Evolutionary conservation across 2,888 invertebrate genomes (phyloP), one percentile per base, ranked within the genome.

Genomic region (Pilophorus perplexus): DNA sequence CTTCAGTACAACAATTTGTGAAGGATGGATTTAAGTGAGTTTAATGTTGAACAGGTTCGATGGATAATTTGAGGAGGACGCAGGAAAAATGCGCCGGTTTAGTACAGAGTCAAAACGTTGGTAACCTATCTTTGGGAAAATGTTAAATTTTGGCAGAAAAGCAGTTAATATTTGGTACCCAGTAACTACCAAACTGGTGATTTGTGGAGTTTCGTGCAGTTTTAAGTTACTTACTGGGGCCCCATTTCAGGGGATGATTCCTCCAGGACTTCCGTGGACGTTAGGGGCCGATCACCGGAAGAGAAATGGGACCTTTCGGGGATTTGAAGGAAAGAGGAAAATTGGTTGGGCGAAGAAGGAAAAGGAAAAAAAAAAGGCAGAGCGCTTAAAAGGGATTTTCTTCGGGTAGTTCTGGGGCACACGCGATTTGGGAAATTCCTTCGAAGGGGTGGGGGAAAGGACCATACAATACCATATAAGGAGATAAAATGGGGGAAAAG

Each of bases 231-330:
- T 62, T 62, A 62, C 62, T 62, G 62, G n/a, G 62, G 62, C 62
- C 62, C 62, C 62, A 62, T 62, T 44, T 62, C 62, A 46, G 62
- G 62, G 62, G 62, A 48, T 18, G 44, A 40, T 22, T 62, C 62
- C 12, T 59, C 59, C 25, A 16, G 62, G 5, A 46, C 48, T 48
- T 62, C 62, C 62, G 62, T 23, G 46, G 48, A 62, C 16, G 46
- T 62, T 62, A 62, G 46, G 46, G 62, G 20, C 23, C 16, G 59
- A 25, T 59, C 10, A 5, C 12, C 23, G 22, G 10, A 8, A 22
- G 12, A 12, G 6, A 6, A 33, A 33, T 33, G 33, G 33, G 6
- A 12, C 33, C 6, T 33, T 33, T 33, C 6, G 12, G 6, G 33
- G 12, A 33, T 33, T 33, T 33, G 33, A 33, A 8, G 33, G 33